Conservation (phyloP, 37 sponge, comb jelly and placozoan species). For the Amphimedon queenslandica region DNA sequence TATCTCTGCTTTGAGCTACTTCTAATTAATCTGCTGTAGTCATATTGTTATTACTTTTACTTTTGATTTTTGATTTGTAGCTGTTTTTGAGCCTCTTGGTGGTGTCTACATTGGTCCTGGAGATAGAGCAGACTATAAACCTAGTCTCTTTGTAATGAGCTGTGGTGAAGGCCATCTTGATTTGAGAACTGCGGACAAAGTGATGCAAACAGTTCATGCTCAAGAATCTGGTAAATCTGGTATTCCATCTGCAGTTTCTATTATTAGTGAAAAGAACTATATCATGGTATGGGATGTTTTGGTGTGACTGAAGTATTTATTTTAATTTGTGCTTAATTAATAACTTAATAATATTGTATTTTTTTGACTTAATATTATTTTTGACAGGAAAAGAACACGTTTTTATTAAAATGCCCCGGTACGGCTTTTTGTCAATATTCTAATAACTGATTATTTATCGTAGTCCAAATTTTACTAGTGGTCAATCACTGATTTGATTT, state of each 20-base stretch:
- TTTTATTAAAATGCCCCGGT: too few species aligned
- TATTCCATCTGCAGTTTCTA: constrained; percentile 58
- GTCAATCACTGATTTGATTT: too few species aligned
- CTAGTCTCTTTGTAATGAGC: constrained; percentile 70
- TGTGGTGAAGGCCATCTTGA: constrained; percentile 82
- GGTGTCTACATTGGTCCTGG: constrained; percentile 39
- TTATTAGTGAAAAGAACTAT: constrained; percentile 85
- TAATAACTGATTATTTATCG: too few species aligned
- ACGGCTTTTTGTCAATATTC: too few species aligned
- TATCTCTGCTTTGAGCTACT: too few species aligned
- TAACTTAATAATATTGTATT: too few species aligned
- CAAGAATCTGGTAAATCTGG: constrained; percentile 58
- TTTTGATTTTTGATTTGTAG: background rate
- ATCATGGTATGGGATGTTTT: constrained; percentile 78
- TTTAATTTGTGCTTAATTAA: background rate
- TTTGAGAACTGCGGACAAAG: constrained; percentile 78
- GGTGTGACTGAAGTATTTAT: constrained; percentile 7
- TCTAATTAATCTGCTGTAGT: too few species aligned
- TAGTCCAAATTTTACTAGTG: too few species aligned
- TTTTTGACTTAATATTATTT: too few species aligned
- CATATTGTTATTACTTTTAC: too few species aligned
- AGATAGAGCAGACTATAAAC: constrained; percentile 24
- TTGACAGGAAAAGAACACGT: too few species aligned
- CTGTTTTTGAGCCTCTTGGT: constrained; percentile 62
- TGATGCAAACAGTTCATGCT: constrained; percentile 10